Evolutionary conservation across 1,140 invertebrate genomes (phyloP).

Genomic region (Lordiphosa collinella): DNA sequence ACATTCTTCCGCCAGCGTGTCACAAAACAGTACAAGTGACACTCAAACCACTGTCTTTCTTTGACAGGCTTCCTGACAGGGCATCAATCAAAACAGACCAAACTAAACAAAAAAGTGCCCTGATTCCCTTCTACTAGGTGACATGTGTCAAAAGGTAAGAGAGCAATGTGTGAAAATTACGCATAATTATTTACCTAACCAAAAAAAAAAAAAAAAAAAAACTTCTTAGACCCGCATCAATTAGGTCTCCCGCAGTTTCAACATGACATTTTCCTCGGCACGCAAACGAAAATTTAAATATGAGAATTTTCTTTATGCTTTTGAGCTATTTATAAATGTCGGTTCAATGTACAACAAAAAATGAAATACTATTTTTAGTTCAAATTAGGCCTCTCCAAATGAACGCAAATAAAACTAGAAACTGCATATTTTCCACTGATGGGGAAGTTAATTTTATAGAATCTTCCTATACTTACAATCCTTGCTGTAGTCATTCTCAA

Average conservation of each 20-base stretch:
- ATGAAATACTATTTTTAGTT: slow-evolving; percentile 44
- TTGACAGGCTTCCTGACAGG: slow-evolving; percentile 23
- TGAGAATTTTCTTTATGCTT: slow-evolving; percentile 42
- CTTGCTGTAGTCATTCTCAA: slow-evolving; percentile 75
- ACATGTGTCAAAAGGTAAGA: slow-evolving; percentile 71
- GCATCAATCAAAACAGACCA: slow-evolving; percentile 52
- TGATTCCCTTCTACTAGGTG: slow-evolving; percentile 19
- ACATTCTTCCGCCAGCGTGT: neutral
- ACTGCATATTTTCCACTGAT: slow-evolving; percentile 7
- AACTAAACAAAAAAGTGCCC: neutral
- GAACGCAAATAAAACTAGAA: slow-evolving; percentile 13
- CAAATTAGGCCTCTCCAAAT: slow-evolving; percentile 54
- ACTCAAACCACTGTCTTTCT: slow-evolving; percentile 7
- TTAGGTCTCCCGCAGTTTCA: slow-evolving; percentile 50
- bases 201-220: slow-evolving; percentile 1
- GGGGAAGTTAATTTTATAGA: neutral
- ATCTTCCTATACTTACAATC: slow-evolving; percentile 68
- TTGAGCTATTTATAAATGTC: slow-evolving; percentile 63
- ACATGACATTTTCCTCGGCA: slow-evolving; percentile 43
- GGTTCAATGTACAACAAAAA: slow-evolving; percentile 31
- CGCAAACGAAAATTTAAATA: slow-evolving; percentile 23
- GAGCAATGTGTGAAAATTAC: slow-evolving; percentile 58
- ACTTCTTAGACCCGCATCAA: slow-evolving; percentile 52
- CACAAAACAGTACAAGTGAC: slow-evolving; percentile 46
- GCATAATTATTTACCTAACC: slow-evolving; percentile 35